Evolutionary conservation across 2,113 vertebrate species (phyloP).

Genomic region (Podarcis cretensis): DNA sequence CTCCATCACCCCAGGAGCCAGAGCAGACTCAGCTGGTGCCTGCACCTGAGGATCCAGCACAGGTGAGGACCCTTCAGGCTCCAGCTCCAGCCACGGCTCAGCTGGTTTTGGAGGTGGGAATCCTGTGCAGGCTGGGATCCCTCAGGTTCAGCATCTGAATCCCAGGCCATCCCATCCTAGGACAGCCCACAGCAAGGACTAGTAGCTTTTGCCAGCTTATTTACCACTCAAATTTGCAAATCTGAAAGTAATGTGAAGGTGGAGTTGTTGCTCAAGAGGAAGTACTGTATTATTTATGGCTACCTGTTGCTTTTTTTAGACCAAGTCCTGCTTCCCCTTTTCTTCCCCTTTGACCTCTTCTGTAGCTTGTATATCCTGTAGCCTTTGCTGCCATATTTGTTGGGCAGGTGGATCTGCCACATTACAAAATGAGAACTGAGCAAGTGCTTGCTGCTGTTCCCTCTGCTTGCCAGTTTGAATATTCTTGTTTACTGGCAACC

Average conservation of each 20-base stretch:
- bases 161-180: too few relatives aligned
- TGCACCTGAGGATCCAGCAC: too few relatives aligned
- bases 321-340: not conserved
- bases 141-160: too few relatives aligned
- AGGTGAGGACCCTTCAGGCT: too few relatives aligned
- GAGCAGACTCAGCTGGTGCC: too few relatives aligned
- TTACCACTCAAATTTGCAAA: too few relatives aligned
- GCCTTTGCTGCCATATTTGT: not conserved
- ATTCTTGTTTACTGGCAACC: conserved; percentile 36
- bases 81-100: too few relatives aligned
- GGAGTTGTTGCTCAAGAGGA: not conserved
- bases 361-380: conserved; percentile 39
- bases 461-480: conserved; percentile 43
- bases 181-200: too few relatives aligned
- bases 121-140: too few relatives aligned
- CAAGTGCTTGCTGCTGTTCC: conserved; percentile 42
- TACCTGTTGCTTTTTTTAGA: not conserved
- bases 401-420: conserved; percentile 52
- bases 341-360: not conserved
- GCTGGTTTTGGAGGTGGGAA: too few relatives aligned
- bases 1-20: too few relatives aligned
- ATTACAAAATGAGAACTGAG: conserved; percentile 43
- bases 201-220: too few relatives aligned
- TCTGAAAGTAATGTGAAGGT: not conserved
- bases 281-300: not conserved